These are phyloP conservation scores for Aphelinus atriplicis DNA, from an alignment of 1,140 invertebrate species.

Conservation along the genomic window DNA sequence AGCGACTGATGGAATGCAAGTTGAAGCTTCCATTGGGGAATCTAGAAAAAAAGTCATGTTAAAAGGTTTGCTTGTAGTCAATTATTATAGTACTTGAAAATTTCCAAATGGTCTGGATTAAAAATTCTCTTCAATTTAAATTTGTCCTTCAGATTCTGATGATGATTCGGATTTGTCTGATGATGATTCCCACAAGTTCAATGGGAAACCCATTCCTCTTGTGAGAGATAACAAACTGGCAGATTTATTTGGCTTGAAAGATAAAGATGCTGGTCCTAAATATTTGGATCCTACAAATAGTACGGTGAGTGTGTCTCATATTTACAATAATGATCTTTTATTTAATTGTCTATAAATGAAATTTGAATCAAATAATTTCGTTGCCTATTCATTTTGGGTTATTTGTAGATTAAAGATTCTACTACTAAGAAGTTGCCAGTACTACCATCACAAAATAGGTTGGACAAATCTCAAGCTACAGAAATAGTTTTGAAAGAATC, in stretches of 20 bases:
- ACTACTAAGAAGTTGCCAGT: conserved; percentile 9
- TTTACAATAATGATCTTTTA: too few relatives aligned
- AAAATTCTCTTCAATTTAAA: background rate
- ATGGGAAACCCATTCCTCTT: conserved; percentile 31
- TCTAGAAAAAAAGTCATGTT: conserved; percentile 50
- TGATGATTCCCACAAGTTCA: conserved; percentile 29
- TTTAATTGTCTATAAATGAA: too few relatives aligned
- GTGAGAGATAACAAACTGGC: conserved; percentile 44
- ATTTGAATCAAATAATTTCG: too few relatives aligned
- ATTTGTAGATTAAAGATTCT: conserved; percentile 7
- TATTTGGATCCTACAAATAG: too few relatives aligned
- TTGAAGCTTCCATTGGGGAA: conserved; percentile 1
- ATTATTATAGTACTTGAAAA: too few relatives aligned
- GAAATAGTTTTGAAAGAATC: background rate
- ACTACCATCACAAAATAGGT: conserved; percentile 1
- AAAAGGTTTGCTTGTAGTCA: conserved; percentile 11
- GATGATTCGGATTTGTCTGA: conserved; percentile 47
- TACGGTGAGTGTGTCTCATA: too few relatives aligned
- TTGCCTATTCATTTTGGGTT: background rate
- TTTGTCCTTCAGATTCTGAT: conserved; percentile 41
- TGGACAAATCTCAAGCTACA: background rate
- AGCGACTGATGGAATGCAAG: too few relatives aligned
- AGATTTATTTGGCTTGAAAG: conserved; percentile 45
- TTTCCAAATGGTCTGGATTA: background rate
- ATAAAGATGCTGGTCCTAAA: too few relatives aligned